These are phyloP conservation scores for Ardeotis arabs DNA, from an alignment of 2,113 vertebrate species.

Conservation along the genomic window DNA sequence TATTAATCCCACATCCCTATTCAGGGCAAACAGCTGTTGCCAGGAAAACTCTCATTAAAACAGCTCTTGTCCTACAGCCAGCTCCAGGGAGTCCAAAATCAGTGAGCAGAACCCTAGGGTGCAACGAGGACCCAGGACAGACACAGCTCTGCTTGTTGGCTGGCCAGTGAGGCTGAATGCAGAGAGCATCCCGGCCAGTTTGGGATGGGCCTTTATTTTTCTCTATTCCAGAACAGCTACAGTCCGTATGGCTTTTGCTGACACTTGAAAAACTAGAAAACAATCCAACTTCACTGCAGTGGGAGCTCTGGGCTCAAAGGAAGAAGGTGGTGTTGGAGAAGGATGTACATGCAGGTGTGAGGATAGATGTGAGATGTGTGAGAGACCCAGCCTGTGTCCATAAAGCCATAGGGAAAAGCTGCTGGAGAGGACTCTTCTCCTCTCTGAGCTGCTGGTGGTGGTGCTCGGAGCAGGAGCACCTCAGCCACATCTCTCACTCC, in stretches of 20 bases:
- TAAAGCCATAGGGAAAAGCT: background rate
- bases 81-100: background rate
- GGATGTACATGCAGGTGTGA: too few relatives aligned
- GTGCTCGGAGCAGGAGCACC: background rate
- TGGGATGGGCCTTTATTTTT: background rate
- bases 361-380: rapidly evolving
- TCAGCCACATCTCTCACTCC: background rate
- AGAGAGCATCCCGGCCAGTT: background rate
- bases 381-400: background rate
- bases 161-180: background rate
- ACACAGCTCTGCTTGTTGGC: rapidly evolving
- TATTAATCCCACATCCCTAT: background rate
- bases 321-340: background rate
- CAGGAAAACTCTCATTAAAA: background rate
- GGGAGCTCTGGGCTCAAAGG: background rate
- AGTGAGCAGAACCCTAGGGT: background rate
- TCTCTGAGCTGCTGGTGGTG: background rate
- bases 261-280: background rate
- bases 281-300: background rate
- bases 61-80: background rate
- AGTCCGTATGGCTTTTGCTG: background rate
- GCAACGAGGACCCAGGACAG: background rate
- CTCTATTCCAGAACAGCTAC: background rate
- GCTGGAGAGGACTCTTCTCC: background rate
- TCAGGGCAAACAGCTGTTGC: background rate